Percentiles rank a stretch among this genome's conserved stretches.
Evolutionary conservation across 2,888 invertebrate genomes (phyloP).

Genomic region (Drosophila algonquin): DNA sequence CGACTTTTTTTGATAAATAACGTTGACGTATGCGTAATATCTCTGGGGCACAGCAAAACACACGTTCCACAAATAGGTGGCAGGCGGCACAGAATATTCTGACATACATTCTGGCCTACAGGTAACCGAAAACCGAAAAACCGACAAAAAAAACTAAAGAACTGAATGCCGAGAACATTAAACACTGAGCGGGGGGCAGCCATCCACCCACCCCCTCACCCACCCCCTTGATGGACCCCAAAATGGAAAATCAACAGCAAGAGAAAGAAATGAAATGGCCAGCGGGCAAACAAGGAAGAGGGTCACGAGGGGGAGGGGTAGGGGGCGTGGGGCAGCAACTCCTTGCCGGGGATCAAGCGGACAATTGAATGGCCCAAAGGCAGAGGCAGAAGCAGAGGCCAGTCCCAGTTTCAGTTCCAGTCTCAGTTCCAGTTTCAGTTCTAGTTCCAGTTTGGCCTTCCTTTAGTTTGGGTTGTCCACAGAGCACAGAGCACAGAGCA

Average conservation of each 20-base stretch:
- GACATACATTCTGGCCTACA: slow-evolving; percentile 26
- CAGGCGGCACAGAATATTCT: slow-evolving; percentile 12
- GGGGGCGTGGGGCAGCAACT: neutral
- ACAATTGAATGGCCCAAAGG: slow-evolving; percentile 57
- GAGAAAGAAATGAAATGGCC: slow-evolving; percentile 43
- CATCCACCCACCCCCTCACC: too few species aligned
- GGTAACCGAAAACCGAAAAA: slow-evolving; percentile 38
- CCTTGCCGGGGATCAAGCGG: slow-evolving; percentile 46
- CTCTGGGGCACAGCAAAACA: neutral
- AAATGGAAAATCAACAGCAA: slow-evolving; percentile 47
- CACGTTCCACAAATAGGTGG: slow-evolving; percentile 11
- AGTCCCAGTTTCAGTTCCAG: neutral
- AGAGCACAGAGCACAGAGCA: neutral
- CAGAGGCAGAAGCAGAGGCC: neutral
- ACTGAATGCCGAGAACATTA: slow-evolving; percentile 17
- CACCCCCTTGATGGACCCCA: slow-evolving; percentile 10
- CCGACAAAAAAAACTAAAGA: neutral
- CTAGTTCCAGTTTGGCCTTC: slow-evolving; percentile 23
- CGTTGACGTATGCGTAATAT: slow-evolving; percentile 39
- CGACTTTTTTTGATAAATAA: neutral
- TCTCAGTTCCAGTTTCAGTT: neutral
- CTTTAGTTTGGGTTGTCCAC: slow-evolving; percentile 20
- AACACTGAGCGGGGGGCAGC: slow-evolving; percentile 6
- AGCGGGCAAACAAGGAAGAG: slow-evolving; percentile 40
- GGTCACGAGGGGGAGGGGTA: neutral